Evolutionary conservation across 2,888 invertebrate species (phyloP).

Genomic region (Hermodice carunculata): DNA sequence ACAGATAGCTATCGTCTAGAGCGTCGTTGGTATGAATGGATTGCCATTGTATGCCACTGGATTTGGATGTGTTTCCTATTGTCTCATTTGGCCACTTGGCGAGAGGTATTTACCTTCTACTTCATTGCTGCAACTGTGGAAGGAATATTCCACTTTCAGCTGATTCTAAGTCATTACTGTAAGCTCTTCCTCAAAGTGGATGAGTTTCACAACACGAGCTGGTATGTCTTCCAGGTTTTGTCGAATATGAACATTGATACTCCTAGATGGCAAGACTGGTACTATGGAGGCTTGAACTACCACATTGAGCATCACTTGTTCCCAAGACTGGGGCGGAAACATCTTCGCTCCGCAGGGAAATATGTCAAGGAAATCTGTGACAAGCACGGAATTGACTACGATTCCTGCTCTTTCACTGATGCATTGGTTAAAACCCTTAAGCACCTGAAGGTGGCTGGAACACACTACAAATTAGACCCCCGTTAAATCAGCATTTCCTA

Average conservation of each 20-base stretch:
- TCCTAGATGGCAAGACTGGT: constrained; percentile 35
- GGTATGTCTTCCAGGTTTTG: constrained; percentile 26
- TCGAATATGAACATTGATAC: constrained; percentile 37
- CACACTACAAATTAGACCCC: constrained; percentile 16
- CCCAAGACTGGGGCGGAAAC: constrained; percentile 29
- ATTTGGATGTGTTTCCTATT: constrained; percentile 31
- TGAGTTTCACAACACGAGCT: constrained; percentile 26
- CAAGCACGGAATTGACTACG: constrained; percentile 34
- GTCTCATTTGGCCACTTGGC: constrained; percentile 28
- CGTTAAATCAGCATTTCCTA: too few species aligned
- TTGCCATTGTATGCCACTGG: constrained; percentile 28
- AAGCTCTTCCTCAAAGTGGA: constrained; percentile 25
- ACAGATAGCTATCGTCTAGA: constrained; percentile 27
- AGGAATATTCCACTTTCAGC: constrained; percentile 37
- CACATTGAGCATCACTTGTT: constrained; percentile 40
- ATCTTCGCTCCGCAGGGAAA: constrained; percentile 18
- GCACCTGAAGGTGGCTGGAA: constrained; percentile 23
- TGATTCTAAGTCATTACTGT: constrained; percentile 37
- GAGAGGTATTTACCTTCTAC: constrained; percentile 25
- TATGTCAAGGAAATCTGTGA: constrained; percentile 30
- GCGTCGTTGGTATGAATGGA: constrained; percentile 34
- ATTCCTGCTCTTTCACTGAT: constrained; percentile 18
- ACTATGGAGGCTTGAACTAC: constrained; percentile 36
- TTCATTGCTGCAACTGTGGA: constrained; percentile 24
- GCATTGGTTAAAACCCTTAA: constrained; percentile 26